Percentiles rank a stretch among this genome's conserved stretches.
These are phyloP conservation scores for Sycon ciliatum DNA, from an alignment of 37 sponge, comb jelly and placozoan genomes.

Conservation along the genomic window DNA sequence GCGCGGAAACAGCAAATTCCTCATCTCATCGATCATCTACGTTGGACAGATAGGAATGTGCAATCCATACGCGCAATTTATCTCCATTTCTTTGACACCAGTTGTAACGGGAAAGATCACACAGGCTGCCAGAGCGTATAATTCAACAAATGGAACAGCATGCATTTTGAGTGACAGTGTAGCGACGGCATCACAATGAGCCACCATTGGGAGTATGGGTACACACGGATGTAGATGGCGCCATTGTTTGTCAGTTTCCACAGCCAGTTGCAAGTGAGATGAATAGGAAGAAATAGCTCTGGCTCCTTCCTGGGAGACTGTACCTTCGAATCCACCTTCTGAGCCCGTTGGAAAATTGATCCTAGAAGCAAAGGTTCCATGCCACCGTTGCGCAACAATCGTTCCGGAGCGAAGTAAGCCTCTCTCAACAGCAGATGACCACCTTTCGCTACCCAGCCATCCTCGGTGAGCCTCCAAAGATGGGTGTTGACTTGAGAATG, in stretches of 20 bases:
- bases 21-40: neutral
- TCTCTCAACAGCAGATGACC: neutral
- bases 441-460: no score
- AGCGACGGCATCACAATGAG: no score
- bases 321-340: neutral
- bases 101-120: no score
- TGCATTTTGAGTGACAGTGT: no score
- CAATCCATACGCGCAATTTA: no score
- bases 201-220: no score
- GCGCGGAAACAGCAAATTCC: neutral
- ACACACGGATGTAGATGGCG: no score
- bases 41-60: no score
- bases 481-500: conserved; percentile 37
- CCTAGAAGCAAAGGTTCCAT: neutral
- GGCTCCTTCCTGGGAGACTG: neutral
- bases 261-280: neutral
- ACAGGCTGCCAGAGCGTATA: no score
- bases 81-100: no score
- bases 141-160: no score
- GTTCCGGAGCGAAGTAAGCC: neutral
- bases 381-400: neutral
- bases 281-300: no score
- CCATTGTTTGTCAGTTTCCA: neutral
- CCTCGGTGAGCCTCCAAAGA: conserved; percentile 32
- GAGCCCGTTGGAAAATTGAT: neutral